Evolutionary conservation across 2,797 vertebrate genomes (phyloP).

Genomic region (Sternarchorhynchus goeldii): DNA sequence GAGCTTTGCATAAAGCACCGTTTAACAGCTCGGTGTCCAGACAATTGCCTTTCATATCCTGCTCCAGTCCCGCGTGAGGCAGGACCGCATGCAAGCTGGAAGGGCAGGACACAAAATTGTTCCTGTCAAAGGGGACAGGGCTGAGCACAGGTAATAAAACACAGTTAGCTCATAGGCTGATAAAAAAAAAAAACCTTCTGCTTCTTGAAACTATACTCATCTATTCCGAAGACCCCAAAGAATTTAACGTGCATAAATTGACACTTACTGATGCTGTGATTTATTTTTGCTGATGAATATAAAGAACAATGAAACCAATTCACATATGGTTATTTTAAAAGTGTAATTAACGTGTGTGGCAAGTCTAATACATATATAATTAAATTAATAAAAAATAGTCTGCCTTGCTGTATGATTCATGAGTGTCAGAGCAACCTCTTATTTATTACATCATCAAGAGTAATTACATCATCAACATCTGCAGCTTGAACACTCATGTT

Average conservation of each 20-base stretch:
- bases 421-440: not conserved
- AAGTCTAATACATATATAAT: not conserved
- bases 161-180: slow-evolving; percentile 1
- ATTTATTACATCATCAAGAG: not conserved
- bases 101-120: not conserved
- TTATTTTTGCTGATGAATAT: not conserved
- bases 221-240: not conserved
- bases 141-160: slow-evolving; percentile 28
- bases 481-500: not conserved
- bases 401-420: not conserved
- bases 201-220: not conserved
- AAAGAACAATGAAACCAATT: not conserved
- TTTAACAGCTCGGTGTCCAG: too few relatives aligned
- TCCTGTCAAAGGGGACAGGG: not conserved
- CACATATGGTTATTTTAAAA: not conserved
- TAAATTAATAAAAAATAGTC: not conserved
- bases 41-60: too few relatives aligned
- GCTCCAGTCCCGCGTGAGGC: too few relatives aligned
- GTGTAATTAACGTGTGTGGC: not conserved
- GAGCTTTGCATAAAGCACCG: too few relatives aligned
- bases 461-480: not conserved
- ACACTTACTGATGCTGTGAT: not conserved
- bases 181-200: not conserved
- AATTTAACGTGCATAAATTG: too few relatives aligned
- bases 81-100: too few relatives aligned